phyloP scores from a whole-genome alignment of 2,797 vertebrate genomes.

The Lepus townsendii region DNA sequence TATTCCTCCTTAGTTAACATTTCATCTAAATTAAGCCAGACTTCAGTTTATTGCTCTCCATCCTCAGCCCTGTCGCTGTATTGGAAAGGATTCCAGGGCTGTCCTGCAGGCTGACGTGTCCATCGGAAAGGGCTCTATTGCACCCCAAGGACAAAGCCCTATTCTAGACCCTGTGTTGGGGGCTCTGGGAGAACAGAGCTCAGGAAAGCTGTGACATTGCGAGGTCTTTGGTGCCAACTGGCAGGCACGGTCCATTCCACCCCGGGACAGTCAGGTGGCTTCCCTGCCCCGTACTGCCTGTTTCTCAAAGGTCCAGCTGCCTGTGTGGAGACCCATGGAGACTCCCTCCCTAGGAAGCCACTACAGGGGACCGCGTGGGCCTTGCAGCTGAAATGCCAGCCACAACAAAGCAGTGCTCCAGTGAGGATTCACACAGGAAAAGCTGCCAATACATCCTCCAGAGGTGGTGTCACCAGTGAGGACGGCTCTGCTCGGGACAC shows the following conservation, averaged over 20 bases:
- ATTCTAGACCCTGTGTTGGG: neutral
- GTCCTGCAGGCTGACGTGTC: rapidly evolving
- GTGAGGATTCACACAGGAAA: rapidly evolving
- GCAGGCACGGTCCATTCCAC: rapidly evolving
- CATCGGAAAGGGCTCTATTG: neutral
- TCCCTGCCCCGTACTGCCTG: neutral
- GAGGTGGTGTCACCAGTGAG: neutral
- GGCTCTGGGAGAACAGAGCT: neutral
- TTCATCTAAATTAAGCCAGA: neutral
- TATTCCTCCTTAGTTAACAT: neutral
- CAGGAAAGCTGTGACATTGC: rapidly evolving
- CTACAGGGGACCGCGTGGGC: rapidly evolving
- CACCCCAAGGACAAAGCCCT: neutral
- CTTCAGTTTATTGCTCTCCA: neutral
- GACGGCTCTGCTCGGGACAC: neutral
- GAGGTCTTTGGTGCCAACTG: neutral
- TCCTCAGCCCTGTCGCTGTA: neutral
- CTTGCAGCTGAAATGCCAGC: neutral
- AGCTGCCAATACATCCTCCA: neutral
- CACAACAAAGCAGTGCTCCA: rapidly evolving
- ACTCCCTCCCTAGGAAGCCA: neutral
- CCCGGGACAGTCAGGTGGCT: neutral
- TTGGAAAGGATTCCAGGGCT: neutral
- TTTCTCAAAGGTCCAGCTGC: too few species aligned
- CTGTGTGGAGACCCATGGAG: neutral